Evolutionary conservation across 2,888 invertebrate genomes (phyloP).

Genomic region (Ephialtes manifestator): DNA sequence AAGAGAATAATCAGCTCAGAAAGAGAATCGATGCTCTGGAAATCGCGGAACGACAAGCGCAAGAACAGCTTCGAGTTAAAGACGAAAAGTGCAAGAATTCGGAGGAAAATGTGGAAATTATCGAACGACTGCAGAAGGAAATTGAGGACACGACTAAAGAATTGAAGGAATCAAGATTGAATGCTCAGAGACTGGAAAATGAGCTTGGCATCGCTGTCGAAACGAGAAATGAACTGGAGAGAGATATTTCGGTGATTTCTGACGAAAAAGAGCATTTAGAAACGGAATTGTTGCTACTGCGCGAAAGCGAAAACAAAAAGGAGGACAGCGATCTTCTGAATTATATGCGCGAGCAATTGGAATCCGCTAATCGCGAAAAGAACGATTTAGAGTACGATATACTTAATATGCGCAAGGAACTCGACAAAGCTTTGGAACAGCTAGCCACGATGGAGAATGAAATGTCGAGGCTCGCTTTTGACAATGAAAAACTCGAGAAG

Average conservation of each 20-base stretch:
- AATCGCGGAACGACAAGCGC: constrained; percentile 76
- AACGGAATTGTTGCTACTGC: constrained; percentile 74
- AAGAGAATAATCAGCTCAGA: constrained; percentile 83
- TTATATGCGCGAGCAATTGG: constrained; percentile 76
- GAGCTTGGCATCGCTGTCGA: constrained; percentile 85
- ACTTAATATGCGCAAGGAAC: constrained; percentile 87
- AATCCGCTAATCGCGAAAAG: constrained; percentile 86
- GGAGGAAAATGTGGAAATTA: constrained; percentile 77
- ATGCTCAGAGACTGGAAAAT: constrained; percentile 85
- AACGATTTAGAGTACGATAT: constrained; percentile 89
- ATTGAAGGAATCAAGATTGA: constrained; percentile 81
- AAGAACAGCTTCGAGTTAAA: constrained; percentile 75
- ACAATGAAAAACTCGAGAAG: constrained; percentile 77
- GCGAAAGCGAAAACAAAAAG: constrained; percentile 70
- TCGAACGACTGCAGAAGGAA: constrained; percentile 80
- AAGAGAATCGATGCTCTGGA: constrained; percentile 84
- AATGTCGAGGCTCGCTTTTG: constrained; percentile 71
- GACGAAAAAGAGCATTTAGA: constrained; percentile 79
- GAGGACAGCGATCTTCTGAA: constrained; percentile 74
- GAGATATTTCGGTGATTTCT: constrained; percentile 78
- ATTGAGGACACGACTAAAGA: constrained; percentile 81
- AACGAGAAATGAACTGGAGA: constrained; percentile 85
- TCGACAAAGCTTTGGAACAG: constrained; percentile 85
- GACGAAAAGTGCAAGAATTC: constrained; percentile 76
- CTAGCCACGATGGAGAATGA: constrained; percentile 69